Evolutionary conservation across 2,888 invertebrate species (phyloP), one percentile per base, ranked within the genome.

Genomic region (Pimpla rufipes): DNA sequence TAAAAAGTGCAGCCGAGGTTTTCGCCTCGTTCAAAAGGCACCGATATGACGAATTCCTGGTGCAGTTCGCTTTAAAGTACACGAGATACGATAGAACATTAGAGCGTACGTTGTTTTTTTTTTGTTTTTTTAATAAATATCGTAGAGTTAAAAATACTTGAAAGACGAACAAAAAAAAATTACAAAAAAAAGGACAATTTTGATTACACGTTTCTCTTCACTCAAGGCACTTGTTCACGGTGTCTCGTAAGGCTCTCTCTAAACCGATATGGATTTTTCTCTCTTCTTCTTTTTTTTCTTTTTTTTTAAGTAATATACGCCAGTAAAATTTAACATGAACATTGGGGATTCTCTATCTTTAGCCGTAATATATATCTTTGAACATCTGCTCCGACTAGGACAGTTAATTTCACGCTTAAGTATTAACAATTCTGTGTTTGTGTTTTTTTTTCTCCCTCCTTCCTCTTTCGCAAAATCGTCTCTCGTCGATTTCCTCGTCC

Each of bases 311-410:
- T 68, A 64, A 76, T 73, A 75, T 52, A 77, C 83, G 74, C 71
- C 74, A 74, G 73, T 57, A 57, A n/a, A n/a, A 52, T 71, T 47
- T 78, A 62, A 62, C 62, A 82, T 62, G 74, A 84, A 84, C 74
- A 82, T 78, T 80, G 70, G 68, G 77, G 62, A 78, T 67, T 78
- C 64, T 85, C 82, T 86, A 86, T 85, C 82, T 83, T 84, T 84
- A 86, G 86, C 86, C 83, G 80, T 86, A 86, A 86, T 73, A 85
- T 85, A 86, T 84, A 85, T 86, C 84, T 86, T 86, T 86, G 86
- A 85, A 86, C 86, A 86, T 86, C 84, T 84, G 86, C 86, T 86
- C 86, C 86, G 86, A 86, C 86, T 86, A 86, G 86, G 85, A 85
- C 84, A 84, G 85, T 85, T 86, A 85, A 86, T 85, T 86, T 86